Evolutionary conservation across 2,888 invertebrate species (phyloP).

Genomic region (Furcula furcula): DNA sequence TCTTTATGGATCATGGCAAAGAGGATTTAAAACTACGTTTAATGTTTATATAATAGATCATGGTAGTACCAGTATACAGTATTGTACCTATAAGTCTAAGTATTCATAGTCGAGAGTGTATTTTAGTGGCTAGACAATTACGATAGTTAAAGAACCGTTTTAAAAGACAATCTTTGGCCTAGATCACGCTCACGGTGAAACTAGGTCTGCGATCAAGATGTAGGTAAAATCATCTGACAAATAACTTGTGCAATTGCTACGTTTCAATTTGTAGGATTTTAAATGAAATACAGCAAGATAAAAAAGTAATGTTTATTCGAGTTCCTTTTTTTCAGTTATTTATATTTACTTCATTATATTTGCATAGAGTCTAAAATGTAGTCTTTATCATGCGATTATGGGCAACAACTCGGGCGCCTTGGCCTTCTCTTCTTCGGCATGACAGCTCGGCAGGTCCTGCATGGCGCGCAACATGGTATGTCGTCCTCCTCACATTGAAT

Average conservation of each 20-base stretch:
- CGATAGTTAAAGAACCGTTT: conserved; percentile 5
- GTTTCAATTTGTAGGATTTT: neutral
- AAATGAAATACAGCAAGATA: neutral
- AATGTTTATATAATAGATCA: too few species aligned
- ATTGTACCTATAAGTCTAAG: too few species aligned
- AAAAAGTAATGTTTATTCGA: neutral
- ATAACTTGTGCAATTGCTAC: neutral
- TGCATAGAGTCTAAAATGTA: too few species aligned
- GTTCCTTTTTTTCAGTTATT: neutral
- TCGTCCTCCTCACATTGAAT: conserved; percentile 85
- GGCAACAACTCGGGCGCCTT: conserved; percentile 36
- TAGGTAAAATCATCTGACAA: conserved; percentile 5
- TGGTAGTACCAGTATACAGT: too few species aligned
- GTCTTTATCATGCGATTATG: conserved; percentile 10
- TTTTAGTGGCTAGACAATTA: conserved; percentile 6
- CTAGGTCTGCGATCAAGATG: conserved; percentile 10
- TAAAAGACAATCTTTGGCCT: conserved; percentile 18
- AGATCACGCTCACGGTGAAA: conserved; percentile 9
- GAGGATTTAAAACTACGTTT: too few species aligned
- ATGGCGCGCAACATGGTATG: conserved; percentile 56
- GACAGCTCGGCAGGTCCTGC: conserved; percentile 47
- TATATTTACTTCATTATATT: too few species aligned
- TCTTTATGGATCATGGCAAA: too few species aligned
- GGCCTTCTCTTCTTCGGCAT: conserved; percentile 30
- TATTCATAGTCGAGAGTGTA: too few species aligned